These are phyloP conservation scores for Percopsis omiscomaycus DNA, from an alignment of 2,797 vertebrate species.

Conservation along the genomic window DNA sequence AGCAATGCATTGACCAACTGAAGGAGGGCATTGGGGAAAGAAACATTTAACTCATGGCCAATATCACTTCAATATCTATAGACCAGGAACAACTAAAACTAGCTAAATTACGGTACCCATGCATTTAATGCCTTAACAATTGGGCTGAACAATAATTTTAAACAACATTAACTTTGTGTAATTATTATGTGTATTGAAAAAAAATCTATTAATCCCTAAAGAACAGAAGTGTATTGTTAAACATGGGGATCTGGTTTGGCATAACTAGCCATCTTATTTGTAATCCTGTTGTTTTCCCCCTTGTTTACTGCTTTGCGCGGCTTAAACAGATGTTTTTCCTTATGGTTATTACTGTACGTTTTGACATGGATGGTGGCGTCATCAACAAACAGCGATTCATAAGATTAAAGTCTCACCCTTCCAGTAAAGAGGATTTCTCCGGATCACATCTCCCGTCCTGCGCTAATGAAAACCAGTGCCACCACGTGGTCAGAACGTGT, in stretches of 20 bases:
- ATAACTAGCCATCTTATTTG: constrained; percentile 37
- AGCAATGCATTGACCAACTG: constrained; percentile 65
- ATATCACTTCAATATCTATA: constrained; percentile 24
- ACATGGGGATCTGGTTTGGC: too few relatives aligned
- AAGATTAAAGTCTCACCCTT: constrained; percentile 54
- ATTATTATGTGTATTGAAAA: constrained; percentile 2
- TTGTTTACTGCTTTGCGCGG: constrained; percentile 14
- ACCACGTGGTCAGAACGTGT: constrained; percentile 49
- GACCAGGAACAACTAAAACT: not conserved
- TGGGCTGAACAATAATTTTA: too few relatives aligned
- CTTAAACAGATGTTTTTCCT: constrained; percentile 36
- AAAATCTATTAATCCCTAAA: not conserved
- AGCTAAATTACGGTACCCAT: too few relatives aligned
- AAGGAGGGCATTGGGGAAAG: constrained; percentile 47
- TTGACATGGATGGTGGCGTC: constrained; percentile 19
- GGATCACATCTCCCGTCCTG: constrained; percentile 10
- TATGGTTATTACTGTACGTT: constrained; percentile 40
- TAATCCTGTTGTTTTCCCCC: constrained; percentile 41
- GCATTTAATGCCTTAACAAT: too few relatives aligned
- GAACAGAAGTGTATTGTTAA: not conserved
- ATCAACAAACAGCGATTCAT: constrained; percentile 34
- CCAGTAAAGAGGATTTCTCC: constrained; percentile 59
- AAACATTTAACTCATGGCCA: constrained; percentile 51
- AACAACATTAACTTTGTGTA: too few relatives aligned
- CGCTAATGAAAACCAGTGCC: constrained; percentile 42